Conservation (phyloP, 2,113 vertebrate species). For the Aptenodytes forsteri region DNA sequence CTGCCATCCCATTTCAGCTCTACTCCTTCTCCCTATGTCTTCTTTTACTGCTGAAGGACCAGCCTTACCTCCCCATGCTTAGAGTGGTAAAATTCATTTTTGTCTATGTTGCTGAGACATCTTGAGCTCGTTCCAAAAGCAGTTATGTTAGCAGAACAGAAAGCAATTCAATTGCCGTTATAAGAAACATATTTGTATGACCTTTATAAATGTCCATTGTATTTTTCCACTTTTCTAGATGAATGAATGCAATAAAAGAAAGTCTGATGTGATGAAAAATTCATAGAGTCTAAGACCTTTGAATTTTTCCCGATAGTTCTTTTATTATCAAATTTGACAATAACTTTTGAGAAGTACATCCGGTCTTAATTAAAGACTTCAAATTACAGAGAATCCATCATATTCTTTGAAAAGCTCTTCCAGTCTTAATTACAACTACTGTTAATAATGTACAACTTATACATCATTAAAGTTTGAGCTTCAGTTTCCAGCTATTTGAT, state of each 20-base stretch:
- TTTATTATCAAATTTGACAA: not conserved
- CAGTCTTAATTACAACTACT: conserved; percentile 32
- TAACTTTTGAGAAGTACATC: not conserved
- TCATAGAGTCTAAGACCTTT: conserved; percentile 23
- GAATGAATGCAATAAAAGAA: conserved; percentile 19
- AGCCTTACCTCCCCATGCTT: not conserved
- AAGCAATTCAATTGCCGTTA: conserved; percentile 12
- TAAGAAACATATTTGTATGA: conserved; percentile 30
- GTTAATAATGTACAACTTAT: conserved; percentile 43
- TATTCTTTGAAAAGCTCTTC: not conserved
- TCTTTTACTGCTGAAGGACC: not conserved
- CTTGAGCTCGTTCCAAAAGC: not conserved
- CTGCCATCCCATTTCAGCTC: not conserved
- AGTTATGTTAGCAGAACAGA: conserved; percentile 5
- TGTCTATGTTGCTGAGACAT: not conserved
- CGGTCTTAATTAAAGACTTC: conserved; percentile 1
- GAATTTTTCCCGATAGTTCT: not conserved
- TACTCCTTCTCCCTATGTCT: not conserved
- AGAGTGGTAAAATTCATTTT: not conserved
- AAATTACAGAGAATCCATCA: conserved; percentile 11
- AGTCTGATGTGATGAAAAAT: conserved; percentile 24
- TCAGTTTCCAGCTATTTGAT: conserved; percentile 19
- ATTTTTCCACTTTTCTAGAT: conserved; percentile 36
- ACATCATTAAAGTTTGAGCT: conserved; percentile 29
- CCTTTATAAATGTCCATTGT: conserved; percentile 33